Conservation (phyloP, 2,797 vertebrate genomes). For the Myioborus melanocephalus region DNA sequence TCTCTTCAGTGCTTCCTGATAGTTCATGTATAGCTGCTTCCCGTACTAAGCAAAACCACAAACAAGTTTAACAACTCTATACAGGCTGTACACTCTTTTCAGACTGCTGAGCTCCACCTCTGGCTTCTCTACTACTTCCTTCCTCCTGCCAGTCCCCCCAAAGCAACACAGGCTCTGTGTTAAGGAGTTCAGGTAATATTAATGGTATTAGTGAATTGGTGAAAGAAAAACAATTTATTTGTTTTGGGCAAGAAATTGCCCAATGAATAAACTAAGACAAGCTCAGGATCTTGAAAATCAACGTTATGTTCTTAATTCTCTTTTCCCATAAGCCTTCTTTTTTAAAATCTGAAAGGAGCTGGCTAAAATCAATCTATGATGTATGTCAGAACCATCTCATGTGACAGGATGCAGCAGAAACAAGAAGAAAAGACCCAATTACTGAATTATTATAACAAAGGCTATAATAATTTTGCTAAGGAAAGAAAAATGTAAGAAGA, state of each 20-base stretch:
- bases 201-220: neutral
- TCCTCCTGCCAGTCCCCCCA: neutral
- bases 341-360: neutral
- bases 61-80: neutral
- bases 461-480: neutral
- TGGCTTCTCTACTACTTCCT: neutral
- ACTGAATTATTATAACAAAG: neutral
- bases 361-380: neutral
- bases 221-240: neutral
- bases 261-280: neutral
- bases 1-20: conserved; percentile 96
- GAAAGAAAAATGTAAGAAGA: neutral
- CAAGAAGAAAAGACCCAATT: neutral
- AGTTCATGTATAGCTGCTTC: conserved; percentile 93
- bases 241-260: neutral
- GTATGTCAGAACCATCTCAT: neutral
- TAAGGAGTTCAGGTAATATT: neutral
- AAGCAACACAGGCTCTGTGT: neutral
- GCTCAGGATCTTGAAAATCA: neutral
- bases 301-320: neutral
- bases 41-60: conserved; percentile 84
- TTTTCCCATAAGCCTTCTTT: neutral
- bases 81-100: neutral
- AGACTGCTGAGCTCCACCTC: neutral
- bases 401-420: neutral